Evolutionary conservation across 2,797 vertebrate genomes (phyloP).

Genomic region (Channa striata): DNA sequence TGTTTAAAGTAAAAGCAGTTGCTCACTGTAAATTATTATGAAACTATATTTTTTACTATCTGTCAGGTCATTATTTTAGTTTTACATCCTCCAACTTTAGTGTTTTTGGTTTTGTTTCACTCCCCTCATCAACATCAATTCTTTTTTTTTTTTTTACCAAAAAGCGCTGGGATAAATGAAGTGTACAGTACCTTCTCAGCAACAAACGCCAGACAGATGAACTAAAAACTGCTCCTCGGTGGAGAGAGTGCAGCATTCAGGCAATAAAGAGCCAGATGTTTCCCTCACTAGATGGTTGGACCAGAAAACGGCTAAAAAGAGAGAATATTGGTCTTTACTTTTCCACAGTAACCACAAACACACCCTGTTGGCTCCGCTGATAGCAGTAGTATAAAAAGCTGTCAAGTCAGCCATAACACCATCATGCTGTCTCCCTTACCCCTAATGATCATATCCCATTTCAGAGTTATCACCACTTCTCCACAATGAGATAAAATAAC

Average conservation of each 20-base stretch:
- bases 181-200: not conserved
- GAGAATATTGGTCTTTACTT: no score
- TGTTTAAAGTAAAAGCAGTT: no score
- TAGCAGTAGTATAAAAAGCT: not conserved
- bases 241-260: not conserved
- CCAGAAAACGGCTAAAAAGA: not conserved
- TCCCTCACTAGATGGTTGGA: not conserved
- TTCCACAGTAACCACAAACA: not conserved
- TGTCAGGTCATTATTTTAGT: not conserved
- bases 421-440: not conserved
- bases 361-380: not conserved
- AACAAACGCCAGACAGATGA: not conserved
- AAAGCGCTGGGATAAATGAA: not conserved
- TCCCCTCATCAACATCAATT: no score
- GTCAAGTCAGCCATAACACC: not conserved
- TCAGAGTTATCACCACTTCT: conserved; percentile 17
- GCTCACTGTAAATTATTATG: not conserved
- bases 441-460: conserved; percentile 15
- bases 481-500: conserved; percentile 30
- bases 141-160: no score
- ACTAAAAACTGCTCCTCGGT: no score
- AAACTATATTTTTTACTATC: not conserved
- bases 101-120: no score
- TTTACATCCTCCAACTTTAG: no score
- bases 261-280: not conserved